A percentile compares a stretch with the other conserved stretches of the same genome.
These are phyloP conservation scores for Lamellibrachia columna DNA, from an alignment of 2,888 invertebrate genomes.

Conservation along the genomic window DNA sequence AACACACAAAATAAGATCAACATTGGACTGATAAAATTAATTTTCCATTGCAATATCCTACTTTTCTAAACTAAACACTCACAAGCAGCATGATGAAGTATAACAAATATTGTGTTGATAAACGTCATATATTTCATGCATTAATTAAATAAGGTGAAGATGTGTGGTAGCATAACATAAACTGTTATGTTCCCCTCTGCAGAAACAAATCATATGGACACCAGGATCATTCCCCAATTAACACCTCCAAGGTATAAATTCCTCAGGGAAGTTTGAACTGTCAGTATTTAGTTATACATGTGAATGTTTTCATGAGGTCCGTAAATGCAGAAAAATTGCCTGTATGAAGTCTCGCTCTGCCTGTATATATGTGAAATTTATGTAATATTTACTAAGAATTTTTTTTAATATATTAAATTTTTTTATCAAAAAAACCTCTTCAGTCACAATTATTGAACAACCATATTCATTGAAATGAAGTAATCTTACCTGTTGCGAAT, in stretches of 20 bases:
- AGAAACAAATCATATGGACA: not conserved
- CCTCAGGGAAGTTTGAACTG: too few species aligned
- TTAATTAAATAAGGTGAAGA: not conserved
- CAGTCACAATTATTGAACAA: not conserved
- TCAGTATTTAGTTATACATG: too few species aligned
- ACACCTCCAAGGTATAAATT: too few species aligned
- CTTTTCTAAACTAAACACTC: not conserved
- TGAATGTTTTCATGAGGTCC: too few species aligned
- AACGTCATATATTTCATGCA: not conserved
- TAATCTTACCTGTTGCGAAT: not conserved
- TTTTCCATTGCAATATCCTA: not conserved
- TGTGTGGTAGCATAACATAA: not conserved
- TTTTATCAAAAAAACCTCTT: too few species aligned
- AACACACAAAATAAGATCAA: not conserved
- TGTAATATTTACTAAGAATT: not conserved
- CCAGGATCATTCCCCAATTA: not conserved
- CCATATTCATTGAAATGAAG: not conserved
- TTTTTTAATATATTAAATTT: too few species aligned
- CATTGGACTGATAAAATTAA: not conserved
- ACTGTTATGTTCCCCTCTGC: not conserved
- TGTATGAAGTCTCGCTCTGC: not conserved
- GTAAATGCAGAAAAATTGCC: not conserved
- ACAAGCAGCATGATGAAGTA: not conserved
- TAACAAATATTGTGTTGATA: not conserved
- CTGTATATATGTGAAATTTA: not conserved